phyloP scores from a whole-genome alignment of 2,113 vertebrate species.

The Clupea harengus region DNA sequence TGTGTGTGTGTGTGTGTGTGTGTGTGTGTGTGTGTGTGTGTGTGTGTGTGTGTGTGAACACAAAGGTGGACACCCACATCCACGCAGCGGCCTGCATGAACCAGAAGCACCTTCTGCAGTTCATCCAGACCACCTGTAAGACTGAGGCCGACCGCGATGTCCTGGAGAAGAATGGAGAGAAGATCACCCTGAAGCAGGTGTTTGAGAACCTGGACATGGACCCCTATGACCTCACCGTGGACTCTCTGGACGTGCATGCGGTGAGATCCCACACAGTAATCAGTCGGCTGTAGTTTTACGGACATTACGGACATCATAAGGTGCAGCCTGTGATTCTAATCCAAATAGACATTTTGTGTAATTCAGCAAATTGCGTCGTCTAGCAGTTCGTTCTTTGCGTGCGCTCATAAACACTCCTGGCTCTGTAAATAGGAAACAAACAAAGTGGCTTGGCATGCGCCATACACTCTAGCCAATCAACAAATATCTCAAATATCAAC shows the following conservation, averaged over 20 bases:
- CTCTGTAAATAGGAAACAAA: neutral
- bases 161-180: constrained; percentile 77
- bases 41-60: constrained; percentile 21
- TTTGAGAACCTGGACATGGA: constrained; percentile 90
- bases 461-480: neutral
- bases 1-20: neutral
- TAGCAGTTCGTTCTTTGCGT: no score
- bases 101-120: constrained; percentile 91
- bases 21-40: neutral
- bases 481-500: neutral
- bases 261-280: constrained; percentile 58
- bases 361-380: neutral
- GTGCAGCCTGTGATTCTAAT: neutral
- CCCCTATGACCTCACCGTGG: constrained; percentile 95
- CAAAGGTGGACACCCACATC: constrained; percentile 96
- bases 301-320: neutral
- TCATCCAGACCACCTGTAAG: constrained; percentile 89
- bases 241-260: constrained; percentile 95
- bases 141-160: constrained; percentile 82
- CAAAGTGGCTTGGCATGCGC: neutral
- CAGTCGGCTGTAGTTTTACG: neutral
- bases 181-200: constrained; percentile 85
- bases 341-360: neutral
- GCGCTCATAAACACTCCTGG: neutral
- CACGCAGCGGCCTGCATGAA: constrained; percentile 98